A percentile compares a stretch with the other conserved stretches of the same genome.
Evolutionary conservation across 2,113 vertebrate genomes (phyloP).

Genomic region (Gallinago jamesoni): DNA sequence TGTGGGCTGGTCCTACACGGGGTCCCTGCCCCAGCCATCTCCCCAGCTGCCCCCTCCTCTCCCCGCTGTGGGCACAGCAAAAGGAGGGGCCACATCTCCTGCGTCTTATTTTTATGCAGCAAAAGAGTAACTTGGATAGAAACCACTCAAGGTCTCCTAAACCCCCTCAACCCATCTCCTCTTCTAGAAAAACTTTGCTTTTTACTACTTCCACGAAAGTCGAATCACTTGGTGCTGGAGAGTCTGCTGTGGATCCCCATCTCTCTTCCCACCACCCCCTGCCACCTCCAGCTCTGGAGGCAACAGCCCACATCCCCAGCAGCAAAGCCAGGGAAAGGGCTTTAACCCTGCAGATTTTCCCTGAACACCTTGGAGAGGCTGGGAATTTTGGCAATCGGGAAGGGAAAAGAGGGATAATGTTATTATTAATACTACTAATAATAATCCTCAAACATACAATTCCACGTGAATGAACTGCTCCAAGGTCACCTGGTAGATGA

Average conservation of each 20-base stretch:
- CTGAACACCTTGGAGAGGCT: background rate
- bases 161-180: accelerated
- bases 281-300: background rate
- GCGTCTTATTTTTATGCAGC: background rate
- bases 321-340: background rate
- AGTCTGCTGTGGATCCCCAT: background rate
- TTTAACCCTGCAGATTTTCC: background rate
- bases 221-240: background rate
- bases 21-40: background rate
- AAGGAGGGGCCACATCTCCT: background rate
- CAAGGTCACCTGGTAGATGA: background rate
- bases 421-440: background rate
- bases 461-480: background rate
- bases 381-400: background rate
- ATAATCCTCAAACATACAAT: background rate
- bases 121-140: background rate
- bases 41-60: background rate
- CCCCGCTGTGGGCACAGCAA: background rate
- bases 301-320: accelerated
- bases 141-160: background rate
- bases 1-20: background rate
- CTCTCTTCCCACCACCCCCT: background rate
- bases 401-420: background rate
- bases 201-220: background rate
- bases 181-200: background rate